These are phyloP conservation scores for Thymelicus acteon DNA, from an alignment of 2,888 invertebrate species.

Conservation along the genomic window DNA sequence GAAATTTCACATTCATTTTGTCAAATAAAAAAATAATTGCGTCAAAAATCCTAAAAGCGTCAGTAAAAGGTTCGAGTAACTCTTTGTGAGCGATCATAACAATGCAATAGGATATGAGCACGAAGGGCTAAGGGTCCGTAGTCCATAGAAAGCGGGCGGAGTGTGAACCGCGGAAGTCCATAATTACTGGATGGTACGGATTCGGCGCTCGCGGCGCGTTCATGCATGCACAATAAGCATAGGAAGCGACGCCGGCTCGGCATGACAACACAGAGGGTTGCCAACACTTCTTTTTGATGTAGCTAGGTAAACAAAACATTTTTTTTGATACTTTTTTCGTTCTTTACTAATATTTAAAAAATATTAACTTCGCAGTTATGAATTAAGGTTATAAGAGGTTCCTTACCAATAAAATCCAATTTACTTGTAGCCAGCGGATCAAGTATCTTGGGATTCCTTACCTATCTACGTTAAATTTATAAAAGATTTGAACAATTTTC, in stretches of 20 bases:
- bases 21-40: too few relatives aligned
- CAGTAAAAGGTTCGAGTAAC: background rate
- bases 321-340: too few relatives aligned
- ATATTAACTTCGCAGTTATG: too few relatives aligned
- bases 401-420: too few relatives aligned
- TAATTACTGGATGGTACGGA: conserved; percentile 65
- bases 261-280: conserved; percentile 4
- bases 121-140: conserved; percentile 5
- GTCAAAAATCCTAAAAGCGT: background rate
- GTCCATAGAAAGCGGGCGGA: conserved; percentile 20
- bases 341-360: too few relatives aligned
- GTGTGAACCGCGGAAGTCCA: conserved; percentile 54
- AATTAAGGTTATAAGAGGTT: too few relatives aligned
- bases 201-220: conserved; percentile 44
- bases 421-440: too few relatives aligned
- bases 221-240: conserved; percentile 63
- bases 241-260: conserved; percentile 11
- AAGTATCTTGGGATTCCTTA: too few relatives aligned
- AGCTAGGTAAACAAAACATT: too few relatives aligned
- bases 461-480: too few relatives aligned
- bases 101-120: background rate
- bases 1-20: too few relatives aligned
- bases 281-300: background rate
- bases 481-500: too few relatives aligned
- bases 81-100: background rate